phyloP scores from a whole-genome alignment of 2,888 invertebrate species.

The Timandra comae region DNA sequence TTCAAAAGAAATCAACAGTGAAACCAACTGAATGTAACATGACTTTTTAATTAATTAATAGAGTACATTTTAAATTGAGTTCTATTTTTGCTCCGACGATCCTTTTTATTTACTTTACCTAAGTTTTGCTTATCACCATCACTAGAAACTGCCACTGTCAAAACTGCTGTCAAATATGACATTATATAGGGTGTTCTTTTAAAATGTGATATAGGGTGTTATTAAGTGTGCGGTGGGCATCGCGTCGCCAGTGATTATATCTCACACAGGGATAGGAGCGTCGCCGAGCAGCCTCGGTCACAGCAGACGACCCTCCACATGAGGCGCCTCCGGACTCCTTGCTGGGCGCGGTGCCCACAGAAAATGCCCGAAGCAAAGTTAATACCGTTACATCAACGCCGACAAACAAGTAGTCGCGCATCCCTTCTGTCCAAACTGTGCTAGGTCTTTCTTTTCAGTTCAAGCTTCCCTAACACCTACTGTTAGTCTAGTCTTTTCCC shows the following conservation, averaged over 20 bases:
- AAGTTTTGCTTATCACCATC: no score
- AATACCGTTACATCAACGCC: conserved; percentile 73
- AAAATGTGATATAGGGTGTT: conserved; percentile 30
- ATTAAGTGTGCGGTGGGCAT: conserved; percentile 37
- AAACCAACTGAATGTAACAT: conserved; percentile 26
- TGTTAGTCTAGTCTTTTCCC: conserved; percentile 58
- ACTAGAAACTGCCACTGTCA: no score
- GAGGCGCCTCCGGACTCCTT: conserved; percentile 87
- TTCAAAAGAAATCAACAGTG: conserved; percentile 29
- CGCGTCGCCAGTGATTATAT: conserved; percentile 66
- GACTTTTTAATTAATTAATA: no score
- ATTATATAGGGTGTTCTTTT: neutral
- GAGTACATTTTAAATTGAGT: neutral
- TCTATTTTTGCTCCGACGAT: no score
- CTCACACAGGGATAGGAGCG: conserved; percentile 77
- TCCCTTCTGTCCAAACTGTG: conserved; percentile 73
- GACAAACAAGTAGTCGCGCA: conserved; percentile 73
- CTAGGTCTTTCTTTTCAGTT: conserved; percentile 72
- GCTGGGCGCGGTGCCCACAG: conserved; percentile 87
- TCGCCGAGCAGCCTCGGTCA: conserved; percentile 57
- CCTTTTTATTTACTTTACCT: no score
- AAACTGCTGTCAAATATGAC: no score
- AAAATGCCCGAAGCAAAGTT: conserved; percentile 80
- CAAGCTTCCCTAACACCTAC: conserved; percentile 64
- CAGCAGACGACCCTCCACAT: conserved; percentile 77